Percentiles rank a stretch among this genome's conserved stretches.
phyloP scores from a whole-genome alignment of 2,888 invertebrate genomes.

The Priapulus caudatus region DNA sequence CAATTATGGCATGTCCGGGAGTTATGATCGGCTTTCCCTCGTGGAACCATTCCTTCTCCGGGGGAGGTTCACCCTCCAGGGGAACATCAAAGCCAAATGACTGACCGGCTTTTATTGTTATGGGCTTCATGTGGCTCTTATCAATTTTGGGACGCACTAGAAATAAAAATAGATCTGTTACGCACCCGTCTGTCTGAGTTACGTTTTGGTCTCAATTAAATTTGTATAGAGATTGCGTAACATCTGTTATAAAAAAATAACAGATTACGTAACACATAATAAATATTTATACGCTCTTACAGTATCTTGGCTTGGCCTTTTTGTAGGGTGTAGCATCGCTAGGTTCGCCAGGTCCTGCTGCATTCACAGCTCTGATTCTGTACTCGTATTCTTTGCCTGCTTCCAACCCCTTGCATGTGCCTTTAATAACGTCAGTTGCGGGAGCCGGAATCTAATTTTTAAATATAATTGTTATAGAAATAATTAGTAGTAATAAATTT shows the following conservation, averaged over 20 bases:
- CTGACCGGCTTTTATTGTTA: slow-evolving; percentile 36
- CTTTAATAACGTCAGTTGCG: too few species aligned
- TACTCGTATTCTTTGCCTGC: slow-evolving; percentile 35
- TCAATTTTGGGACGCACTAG: slow-evolving; percentile 39
- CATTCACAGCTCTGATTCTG: slow-evolving; percentile 33
- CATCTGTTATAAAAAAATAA: too few species aligned
- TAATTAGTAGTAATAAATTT: too few species aligned
- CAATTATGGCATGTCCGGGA: slow-evolving; percentile 58
- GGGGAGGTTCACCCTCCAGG: slow-evolving; percentile 36
- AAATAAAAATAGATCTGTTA: slow-evolving; percentile 15
- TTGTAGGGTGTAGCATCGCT: slow-evolving; percentile 31
- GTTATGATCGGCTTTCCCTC: background rate
- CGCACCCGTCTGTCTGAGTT: too few species aligned
- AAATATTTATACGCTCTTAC: slow-evolving; percentile 20
- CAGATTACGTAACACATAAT: too few species aligned
- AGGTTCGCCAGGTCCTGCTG: slow-evolving; percentile 34
- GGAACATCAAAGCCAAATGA: slow-evolving; percentile 31
- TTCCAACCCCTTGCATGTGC: slow-evolving; percentile 25
- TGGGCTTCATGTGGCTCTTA: slow-evolving; percentile 28
- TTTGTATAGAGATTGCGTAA: too few species aligned
- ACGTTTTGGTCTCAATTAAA: too few species aligned
- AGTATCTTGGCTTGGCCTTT: slow-evolving; percentile 30
- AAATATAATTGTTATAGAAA: too few species aligned
- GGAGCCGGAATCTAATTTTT: too few species aligned
- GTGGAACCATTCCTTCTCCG: slow-evolving; percentile 32